Evolutionary conservation across 2,888 invertebrate species (phyloP), one percentile per base, ranked within the genome.

Genomic region (Thymelicus acteon): DNA sequence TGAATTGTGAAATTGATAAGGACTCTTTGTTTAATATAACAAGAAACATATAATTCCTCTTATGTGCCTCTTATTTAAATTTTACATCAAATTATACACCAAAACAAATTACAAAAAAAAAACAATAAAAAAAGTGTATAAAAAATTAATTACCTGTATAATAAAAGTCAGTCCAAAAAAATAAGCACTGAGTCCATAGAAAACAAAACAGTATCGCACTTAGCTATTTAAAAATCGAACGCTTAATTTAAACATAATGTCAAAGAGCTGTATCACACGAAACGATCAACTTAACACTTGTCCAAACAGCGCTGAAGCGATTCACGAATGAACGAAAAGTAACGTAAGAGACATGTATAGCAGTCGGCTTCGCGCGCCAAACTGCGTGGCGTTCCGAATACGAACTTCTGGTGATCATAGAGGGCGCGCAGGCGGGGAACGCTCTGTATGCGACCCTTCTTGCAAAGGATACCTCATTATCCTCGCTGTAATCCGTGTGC

Each of bases 261-360:
- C 86, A 85, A 88, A 88, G 85, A 88, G 89, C 85, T 86, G 86
- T 91, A 91, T 90, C 92, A 91, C 90, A 91, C 89, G 85, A 89
- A 91, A 91, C 92, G 91, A 92, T 91, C 91, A 92, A 92, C 90
- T 92, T 92, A 91, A 89, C 92, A 93, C 92, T 93, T 92, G 92
- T 93, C 88, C 88, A 91, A 92, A 91, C 88, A 89, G 87, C 80
- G 84, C 80, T 82, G 77, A 73, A 68, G 75, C 77, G 78, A 82
- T 85, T 89, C 87, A 89, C 86, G 82, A 87, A 88, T 86, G 84
- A 82, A 75, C 72, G 75, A 77, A 77, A 77, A 78, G 81, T 77
- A 75, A 76, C 77, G 72, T 60, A 72, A 72, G 76, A 79, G 75
- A 84, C 92, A 88, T 86, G 80, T 79, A 75, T 62, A 70, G 73